These are phyloP conservation scores for Polydrusus cervinus DNA, from an alignment of 2,888 invertebrate genomes.

Conservation along the genomic window DNA sequence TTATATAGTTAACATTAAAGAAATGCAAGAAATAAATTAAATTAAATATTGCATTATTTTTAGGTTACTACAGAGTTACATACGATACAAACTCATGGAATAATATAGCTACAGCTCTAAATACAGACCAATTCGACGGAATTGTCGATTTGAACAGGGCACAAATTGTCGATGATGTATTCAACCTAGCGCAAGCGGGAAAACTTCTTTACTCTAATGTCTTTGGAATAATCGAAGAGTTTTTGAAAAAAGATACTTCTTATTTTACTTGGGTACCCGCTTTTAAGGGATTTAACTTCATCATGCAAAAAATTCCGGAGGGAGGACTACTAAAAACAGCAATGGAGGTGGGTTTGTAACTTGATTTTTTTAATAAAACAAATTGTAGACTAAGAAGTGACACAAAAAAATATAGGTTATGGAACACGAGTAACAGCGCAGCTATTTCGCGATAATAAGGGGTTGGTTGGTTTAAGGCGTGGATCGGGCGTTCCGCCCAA, in stretches of 20 bases:
- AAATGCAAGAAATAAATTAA: too few relatives aligned
- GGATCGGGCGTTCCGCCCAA: too few relatives aligned
- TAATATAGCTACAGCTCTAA: slow-evolving; percentile 72
- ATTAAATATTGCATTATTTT: slow-evolving; percentile 55
- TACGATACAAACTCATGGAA: slow-evolving; percentile 80
- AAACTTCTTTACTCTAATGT: slow-evolving; percentile 73
- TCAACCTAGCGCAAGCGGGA: slow-evolving; percentile 77
- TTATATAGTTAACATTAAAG: too few relatives aligned
- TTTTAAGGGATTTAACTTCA: slow-evolving; percentile 57
- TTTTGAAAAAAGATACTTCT: slow-evolving; percentile 79
- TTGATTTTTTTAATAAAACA: too few relatives aligned
- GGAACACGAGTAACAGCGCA: too few relatives aligned
- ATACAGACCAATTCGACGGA: slow-evolving; percentile 67
- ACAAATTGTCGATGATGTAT: slow-evolving; percentile 83
- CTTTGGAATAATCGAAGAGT: slow-evolving; percentile 77
- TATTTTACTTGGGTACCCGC: slow-evolving; percentile 86
- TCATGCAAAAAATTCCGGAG: slow-evolving; percentile 53
- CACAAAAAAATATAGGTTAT: too few relatives aligned
- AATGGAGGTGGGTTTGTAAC: slow-evolving; percentile 48
- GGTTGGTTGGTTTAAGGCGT: too few relatives aligned
- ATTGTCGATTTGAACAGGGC: slow-evolving; percentile 82
- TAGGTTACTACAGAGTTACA: slow-evolving; percentile 78
- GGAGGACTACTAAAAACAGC: slow-evolving; percentile 40
- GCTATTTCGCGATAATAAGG: too few relatives aligned
- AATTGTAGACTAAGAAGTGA: too few relatives aligned